These are phyloP conservation scores for Phalloptychus januarius DNA, from an alignment of 2,797 vertebrate species.

Conservation along the genomic window DNA sequence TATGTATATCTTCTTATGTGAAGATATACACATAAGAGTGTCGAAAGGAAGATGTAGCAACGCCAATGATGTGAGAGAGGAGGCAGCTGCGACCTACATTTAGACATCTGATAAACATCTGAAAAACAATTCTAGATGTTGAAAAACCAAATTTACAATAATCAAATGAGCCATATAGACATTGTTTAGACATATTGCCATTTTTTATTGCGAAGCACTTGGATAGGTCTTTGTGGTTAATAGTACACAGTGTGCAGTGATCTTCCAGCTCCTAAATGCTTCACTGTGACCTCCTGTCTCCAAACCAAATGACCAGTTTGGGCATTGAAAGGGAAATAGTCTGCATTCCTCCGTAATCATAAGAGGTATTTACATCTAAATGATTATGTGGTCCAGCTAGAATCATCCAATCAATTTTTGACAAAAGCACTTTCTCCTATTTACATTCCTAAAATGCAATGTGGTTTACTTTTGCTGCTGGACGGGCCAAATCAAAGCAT, in stretches of 20 bases:
- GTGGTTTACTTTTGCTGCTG: conserved; percentile 79
- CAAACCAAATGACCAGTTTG: conserved; percentile 76
- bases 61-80: neutral
- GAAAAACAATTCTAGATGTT: neutral
- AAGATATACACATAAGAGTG: neutral
- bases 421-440: conserved; percentile 80
- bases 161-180: neutral
- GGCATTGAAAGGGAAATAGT: conserved; percentile 77
- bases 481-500: conserved; percentile 73
- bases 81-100: neutral
- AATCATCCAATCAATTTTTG: conserved; percentile 77
- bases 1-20: neutral
- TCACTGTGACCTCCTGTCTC: conserved; percentile 72
- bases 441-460: conserved; percentile 81
- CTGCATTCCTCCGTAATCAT: conserved; percentile 76
- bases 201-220: conserved; percentile 10
- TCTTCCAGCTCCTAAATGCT: conserved; percentile 64
- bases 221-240: conserved; percentile 51
- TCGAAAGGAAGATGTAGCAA: neutral
- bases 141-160: neutral
- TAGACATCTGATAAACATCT: neutral
- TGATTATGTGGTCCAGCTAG: conserved; percentile 76
- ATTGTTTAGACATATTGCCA: neutral
- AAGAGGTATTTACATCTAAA: conserved; percentile 83
- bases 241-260: conserved; percentile 36